Evolutionary conservation across 2,113 vertebrate genomes (phyloP).

Genomic region (Nothobranchius furzeri): DNA sequence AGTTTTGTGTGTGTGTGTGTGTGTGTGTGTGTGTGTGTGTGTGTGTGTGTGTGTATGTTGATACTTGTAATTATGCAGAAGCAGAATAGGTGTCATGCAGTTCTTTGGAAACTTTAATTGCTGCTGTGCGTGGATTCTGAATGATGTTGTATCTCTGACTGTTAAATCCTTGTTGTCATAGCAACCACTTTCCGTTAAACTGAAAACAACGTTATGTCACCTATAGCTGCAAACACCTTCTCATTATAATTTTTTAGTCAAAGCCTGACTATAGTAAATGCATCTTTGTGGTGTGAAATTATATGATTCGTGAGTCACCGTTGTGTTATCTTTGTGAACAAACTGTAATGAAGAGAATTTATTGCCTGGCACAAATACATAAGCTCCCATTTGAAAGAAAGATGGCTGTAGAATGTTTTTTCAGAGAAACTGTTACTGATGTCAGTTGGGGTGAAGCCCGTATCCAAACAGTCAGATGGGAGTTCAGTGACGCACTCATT

Average conservation of each 20-base stretch:
- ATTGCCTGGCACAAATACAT: background rate
- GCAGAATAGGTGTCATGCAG: conserved; percentile 11
- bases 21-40: too few relatives aligned
- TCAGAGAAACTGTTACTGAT: conserved; percentile 30
- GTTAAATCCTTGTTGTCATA: conserved; percentile 36
- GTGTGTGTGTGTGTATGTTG: background rate
- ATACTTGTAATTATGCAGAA: conserved; percentile 31
- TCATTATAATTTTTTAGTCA: conserved; percentile 32
- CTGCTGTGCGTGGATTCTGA: conserved; percentile 21
- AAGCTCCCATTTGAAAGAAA: background rate
- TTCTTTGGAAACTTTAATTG: conserved; percentile 53
- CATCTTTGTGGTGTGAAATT: conserved; percentile 9
- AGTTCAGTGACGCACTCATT: conserved; percentile 26
- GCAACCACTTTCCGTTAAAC: conserved; percentile 20
- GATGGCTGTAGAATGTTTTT: background rate
- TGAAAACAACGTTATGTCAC: conserved; percentile 19
- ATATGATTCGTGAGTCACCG: conserved; percentile 2
- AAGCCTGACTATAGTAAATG: conserved; percentile 17
- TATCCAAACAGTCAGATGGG: conserved; percentile 55
- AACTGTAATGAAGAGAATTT: background rate
- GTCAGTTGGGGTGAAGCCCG: conserved; percentile 60
- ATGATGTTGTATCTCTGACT: conserved; percentile 49
- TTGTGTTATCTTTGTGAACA: conserved; percentile 1
- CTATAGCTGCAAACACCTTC: conserved; percentile 20
- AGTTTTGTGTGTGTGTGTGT: background rate